A percentile compares a stretch with the other conserved stretches of the same genome.
phyloP scores from a whole-genome alignment of 92 coral and sea anemone genomes.

The Montipora capitata region DNA sequence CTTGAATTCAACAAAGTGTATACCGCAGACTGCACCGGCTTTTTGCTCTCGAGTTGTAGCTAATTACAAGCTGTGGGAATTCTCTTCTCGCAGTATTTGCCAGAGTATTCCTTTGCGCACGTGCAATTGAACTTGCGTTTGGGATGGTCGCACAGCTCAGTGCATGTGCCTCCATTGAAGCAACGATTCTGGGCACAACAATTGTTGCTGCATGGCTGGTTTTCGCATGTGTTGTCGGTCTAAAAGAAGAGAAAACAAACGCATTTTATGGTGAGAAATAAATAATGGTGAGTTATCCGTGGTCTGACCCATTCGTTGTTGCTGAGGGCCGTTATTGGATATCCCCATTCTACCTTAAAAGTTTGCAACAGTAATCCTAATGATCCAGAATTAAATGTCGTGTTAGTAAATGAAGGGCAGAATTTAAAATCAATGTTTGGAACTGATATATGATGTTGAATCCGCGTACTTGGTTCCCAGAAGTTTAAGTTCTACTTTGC shows the following conservation, averaged over 20 bases:
- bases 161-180: slow-evolving; percentile 65
- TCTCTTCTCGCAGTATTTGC: slow-evolving; percentile 42
- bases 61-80: not conserved
- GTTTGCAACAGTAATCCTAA: too few relatives aligned
- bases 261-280: not conserved
- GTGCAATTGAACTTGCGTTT: slow-evolving; percentile 58
- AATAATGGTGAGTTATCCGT: too few relatives aligned
- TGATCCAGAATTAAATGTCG: too few relatives aligned
- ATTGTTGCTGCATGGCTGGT: slow-evolving; percentile 37
- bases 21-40: not conserved
- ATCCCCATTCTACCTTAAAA: too few relatives aligned
- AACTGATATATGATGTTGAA: too few relatives aligned
- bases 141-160: slow-evolving; percentile 57
- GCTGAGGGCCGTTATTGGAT: too few relatives aligned
- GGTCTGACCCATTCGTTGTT: too few relatives aligned
- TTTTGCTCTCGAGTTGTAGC: not conserved
- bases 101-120: slow-evolving; percentile 35
- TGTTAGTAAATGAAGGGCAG: too few relatives aligned
- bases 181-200: slow-evolving; percentile 53
- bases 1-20: not conserved
- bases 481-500: too few relatives aligned
- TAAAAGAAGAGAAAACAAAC: not conserved
- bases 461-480: too few relatives aligned
- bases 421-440: too few relatives aligned
- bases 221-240: not conserved